Evolutionary conservation across 2,888 invertebrate genomes (phyloP).

Genomic region (Emmelina monodactyla): DNA sequence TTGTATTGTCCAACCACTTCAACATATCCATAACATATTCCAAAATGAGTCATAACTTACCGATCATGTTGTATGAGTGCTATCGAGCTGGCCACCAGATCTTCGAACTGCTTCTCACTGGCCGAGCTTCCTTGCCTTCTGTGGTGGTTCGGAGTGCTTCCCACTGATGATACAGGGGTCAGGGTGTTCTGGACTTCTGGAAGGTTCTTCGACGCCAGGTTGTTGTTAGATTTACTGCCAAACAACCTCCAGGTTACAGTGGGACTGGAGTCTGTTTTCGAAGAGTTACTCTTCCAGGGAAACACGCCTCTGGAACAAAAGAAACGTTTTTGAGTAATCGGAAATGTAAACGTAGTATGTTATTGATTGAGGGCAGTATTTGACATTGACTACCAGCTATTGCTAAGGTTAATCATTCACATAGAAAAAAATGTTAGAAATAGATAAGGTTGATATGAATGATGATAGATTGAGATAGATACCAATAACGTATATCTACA

Average conservation of each 20-base stretch:
- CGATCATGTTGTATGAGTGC: conserved; percentile 76
- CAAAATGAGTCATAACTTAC: conserved; percentile 31
- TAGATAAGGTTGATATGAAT: too few relatives aligned
- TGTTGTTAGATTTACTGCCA: conserved; percentile 48
- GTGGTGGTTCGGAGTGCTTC: conserved; percentile 51
- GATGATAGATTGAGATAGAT: too few relatives aligned
- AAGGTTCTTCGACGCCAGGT: conserved; percentile 33
- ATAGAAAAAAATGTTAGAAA: too few relatives aligned
- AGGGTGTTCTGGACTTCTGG: conserved; percentile 38
- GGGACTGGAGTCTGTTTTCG: conserved; percentile 22
- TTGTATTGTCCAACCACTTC: too few relatives aligned
- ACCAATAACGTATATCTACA: too few relatives aligned
- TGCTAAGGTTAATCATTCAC: too few relatives aligned
- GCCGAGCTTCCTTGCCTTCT: conserved; percentile 56
- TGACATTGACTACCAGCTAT: too few relatives aligned
- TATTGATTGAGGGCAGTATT: too few relatives aligned
- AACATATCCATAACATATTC: too few relatives aligned
- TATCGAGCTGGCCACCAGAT: conserved; percentile 73
- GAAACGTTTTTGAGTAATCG: too few relatives aligned
- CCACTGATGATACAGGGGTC: conserved; percentile 40
- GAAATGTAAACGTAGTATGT: too few relatives aligned
- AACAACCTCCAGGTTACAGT: conserved; percentile 44
- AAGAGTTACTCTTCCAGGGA: conserved; percentile 55
- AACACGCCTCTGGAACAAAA: conserved; percentile 61
- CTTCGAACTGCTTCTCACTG: conserved; percentile 63